Base-by-base conservation (phyloP, 2,797 vertebrate species). In the Pogonophryne albipinna region DNA sequence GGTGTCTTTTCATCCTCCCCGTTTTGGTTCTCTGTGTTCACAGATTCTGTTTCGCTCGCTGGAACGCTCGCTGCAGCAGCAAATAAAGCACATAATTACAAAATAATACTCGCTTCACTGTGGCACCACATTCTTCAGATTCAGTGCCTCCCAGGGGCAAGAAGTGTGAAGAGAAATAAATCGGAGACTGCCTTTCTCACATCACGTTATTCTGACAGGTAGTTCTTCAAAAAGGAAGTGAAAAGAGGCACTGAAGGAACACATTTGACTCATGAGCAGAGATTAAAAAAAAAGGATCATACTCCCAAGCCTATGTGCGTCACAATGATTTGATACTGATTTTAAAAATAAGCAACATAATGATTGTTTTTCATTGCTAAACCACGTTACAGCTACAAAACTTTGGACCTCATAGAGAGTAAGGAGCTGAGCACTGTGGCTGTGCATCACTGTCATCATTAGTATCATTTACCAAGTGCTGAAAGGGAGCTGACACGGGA, bases 31-130 rank as follows among this genome's bases (percentile, higher is more conserved):
- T 99, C 98, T 0, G 97, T 98, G 91, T 98, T 99, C 78, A 98
- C 97, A 0, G 98, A 99, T 64, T 99, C 98, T 0, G 97, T 98
- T 90, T 99, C 98, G 1, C 98, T 99, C 70, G 97, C 96, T 42
- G 97, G 98, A 91, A 97, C 96, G 78, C 97, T 99, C 69, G 97
- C 98, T 99, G 95, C 86, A 76, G 92, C 89, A 60, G 66, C 66
- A 90, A 66, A 90, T 15, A 56, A 69, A 79, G 64, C 55, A 83
- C 31, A 64, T 16, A 60, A 79, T 86, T 78, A 72, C 1, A 59
- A 79, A 61, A 55, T 3, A 53, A 55, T 4, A 83, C 58, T 66
- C 56, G 60, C 17, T 34, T 62, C 3, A 10, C 42, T 47, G 44
- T 38, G 47, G 12, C 51, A 47, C 23, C 57, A 68, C 10, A 69